These are phyloP conservation scores for Sarcophaga rosellei DNA, from an alignment of 2,888 invertebrate genomes.

Conservation along the genomic window DNA sequence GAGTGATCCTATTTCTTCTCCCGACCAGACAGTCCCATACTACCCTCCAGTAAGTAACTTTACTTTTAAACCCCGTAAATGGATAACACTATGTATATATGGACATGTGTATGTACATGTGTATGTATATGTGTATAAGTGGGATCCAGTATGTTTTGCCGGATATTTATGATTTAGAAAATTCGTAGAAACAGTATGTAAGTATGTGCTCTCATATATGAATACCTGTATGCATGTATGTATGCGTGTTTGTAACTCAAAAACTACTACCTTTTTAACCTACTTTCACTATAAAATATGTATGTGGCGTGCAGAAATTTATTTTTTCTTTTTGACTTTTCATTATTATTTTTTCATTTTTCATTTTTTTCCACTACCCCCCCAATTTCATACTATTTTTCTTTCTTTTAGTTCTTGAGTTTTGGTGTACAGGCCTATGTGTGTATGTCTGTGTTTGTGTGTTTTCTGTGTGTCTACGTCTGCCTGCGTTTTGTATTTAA, in stretches of 20 bases:
- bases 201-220: not conserved
- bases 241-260: not conserved
- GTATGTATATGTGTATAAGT: not conserved
- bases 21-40: no score
- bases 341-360: constrained; percentile 19
- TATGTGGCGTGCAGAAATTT: constrained; percentile 56
- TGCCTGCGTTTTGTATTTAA: constrained; percentile 15
- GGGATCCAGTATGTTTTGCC: not conserved
- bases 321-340: not conserved
- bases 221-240: not conserved
- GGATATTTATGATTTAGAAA: constrained; percentile 27
- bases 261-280: constrained; percentile 63
- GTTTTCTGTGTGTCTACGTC: not conserved
- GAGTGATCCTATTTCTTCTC: no score
- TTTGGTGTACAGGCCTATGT: not conserved
- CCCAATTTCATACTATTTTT: not conserved
- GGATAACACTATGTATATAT: not conserved
- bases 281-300: constrained; percentile 51
- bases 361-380: not conserved
- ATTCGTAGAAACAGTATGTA: not conserved
- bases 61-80: no score
- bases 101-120: not conserved
- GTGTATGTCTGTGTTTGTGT: not conserved
- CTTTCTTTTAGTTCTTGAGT: not conserved
- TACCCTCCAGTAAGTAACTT: no score